Conservation (phyloP, 2,888 invertebrate genomes). For the Julus scandinavius region DNA sequence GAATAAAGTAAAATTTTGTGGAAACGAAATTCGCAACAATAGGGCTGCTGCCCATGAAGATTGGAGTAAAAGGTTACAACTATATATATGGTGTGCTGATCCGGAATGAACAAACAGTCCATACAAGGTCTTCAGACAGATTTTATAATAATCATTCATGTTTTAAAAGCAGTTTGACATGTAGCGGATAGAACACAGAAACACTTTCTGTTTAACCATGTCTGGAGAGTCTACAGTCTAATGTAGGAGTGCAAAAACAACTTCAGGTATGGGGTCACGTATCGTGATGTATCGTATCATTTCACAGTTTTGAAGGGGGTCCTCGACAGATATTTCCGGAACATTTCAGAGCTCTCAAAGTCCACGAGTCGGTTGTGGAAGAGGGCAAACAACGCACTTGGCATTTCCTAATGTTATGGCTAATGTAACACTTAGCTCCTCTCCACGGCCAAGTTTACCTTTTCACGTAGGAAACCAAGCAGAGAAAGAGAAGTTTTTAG, state of each 20-base stretch:
- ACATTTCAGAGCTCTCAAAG: background rate
- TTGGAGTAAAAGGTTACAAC: too few relatives aligned
- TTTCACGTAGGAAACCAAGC: conserved; percentile 6
- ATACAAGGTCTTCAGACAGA: too few relatives aligned
- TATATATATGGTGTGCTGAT: too few relatives aligned
- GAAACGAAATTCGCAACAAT: too few relatives aligned
- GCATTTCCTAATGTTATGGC: background rate
- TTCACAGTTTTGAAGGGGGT: conserved; percentile 2
- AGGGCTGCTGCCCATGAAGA: too few relatives aligned
- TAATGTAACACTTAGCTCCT: background rate
- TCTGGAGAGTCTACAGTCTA: too few relatives aligned
- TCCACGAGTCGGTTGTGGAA: background rate
- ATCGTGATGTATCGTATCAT: background rate
- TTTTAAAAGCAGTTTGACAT: too few relatives aligned
- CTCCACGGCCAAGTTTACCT: background rate
- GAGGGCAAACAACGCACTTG: background rate
- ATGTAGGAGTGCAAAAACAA: background rate
- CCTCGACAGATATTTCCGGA: conserved; percentile 6
- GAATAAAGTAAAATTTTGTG: too few relatives aligned
- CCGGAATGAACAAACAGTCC: too few relatives aligned
- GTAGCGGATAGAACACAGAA: too few relatives aligned
- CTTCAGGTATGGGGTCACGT: background rate
- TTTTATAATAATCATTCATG: too few relatives aligned
- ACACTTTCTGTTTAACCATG: too few relatives aligned
- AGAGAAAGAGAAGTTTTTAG: conserved; percentile 3